Conservation (phyloP, 1,140 invertebrate genomes). For the Drosophila mauritiana region DNA sequence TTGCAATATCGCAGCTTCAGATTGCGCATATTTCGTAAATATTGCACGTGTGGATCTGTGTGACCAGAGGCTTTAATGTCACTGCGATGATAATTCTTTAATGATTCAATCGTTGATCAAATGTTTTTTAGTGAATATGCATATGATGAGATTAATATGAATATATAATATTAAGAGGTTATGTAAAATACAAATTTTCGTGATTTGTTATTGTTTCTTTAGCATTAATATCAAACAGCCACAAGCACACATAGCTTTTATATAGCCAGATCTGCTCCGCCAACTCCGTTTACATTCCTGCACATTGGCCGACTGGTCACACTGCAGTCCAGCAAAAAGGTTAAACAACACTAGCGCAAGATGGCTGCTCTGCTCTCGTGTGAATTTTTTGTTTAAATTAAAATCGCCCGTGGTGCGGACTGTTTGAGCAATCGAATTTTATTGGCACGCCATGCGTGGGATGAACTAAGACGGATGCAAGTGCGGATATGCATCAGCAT, state of each 20-base stretch:
- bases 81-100: not conserved
- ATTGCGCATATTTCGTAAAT: conserved; percentile 75
- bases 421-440: conserved; percentile 11
- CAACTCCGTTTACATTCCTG: not conserved
- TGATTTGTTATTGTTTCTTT: too few relatives aligned
- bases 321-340: conserved; percentile 1
- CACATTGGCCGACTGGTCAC: not conserved
- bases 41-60: conserved; percentile 40
- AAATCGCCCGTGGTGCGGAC: conserved; percentile 20
- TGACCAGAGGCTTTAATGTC: conserved; percentile 21
- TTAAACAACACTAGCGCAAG: conserved; percentile 35
- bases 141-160: too few relatives aligned
- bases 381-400: conserved; percentile 51
- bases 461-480: conserved; percentile 31
- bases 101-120: not conserved
- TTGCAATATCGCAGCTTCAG: conserved; percentile 74
- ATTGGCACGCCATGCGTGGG: conserved; percentile 10
- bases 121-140: not conserved
- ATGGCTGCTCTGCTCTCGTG: conserved; percentile 43
- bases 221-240: too few relatives aligned
- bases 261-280: not conserved
- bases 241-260: not conserved
- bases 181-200: too few relatives aligned
- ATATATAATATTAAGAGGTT: not conserved
- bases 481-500: conserved; percentile 40